Conservation (phyloP, 2,888 invertebrate species). For the Petrolisthes cinctipes region DNA sequence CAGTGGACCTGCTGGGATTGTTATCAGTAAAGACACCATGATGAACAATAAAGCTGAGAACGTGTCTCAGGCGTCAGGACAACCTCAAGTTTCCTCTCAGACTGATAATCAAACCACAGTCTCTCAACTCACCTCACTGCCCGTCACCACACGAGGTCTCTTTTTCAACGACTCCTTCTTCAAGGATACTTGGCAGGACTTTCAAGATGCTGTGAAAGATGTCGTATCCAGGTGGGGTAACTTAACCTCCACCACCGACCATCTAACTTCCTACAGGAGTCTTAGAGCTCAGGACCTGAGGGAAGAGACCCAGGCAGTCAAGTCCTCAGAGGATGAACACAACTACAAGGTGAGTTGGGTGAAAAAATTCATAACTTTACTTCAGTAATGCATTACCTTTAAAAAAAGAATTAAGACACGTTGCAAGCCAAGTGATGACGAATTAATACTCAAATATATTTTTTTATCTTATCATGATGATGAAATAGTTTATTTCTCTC, state of each 20-base stretch:
- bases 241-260: constrained; percentile 12
- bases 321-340: constrained; percentile 43
- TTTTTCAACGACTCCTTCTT: constrained; percentile 62
- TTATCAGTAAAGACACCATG: not conserved
- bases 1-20: constrained; percentile 8
- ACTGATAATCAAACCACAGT: not conserved
- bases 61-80: not conserved
- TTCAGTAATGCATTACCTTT: not conserved
- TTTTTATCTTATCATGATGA: not conserved
- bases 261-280: constrained; percentile 46
- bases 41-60: not conserved
- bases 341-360: constrained; percentile 44
- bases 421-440: too few species aligned
- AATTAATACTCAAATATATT: not conserved
- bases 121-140: not conserved
- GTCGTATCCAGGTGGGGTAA: constrained; percentile 34
- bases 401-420: not conserved
- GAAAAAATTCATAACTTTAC: not conserved
- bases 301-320: constrained; percentile 49
- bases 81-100: not conserved
- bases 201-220: constrained; percentile 42
- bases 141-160: constrained; percentile 38
- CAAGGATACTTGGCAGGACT: constrained; percentile 48
- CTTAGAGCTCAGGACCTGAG: constrained; percentile 35
- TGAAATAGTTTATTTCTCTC: too few species aligned